phyloP scores from a whole-genome alignment of 1,140 invertebrate species.

The Drosophila nannoptera region DNA sequence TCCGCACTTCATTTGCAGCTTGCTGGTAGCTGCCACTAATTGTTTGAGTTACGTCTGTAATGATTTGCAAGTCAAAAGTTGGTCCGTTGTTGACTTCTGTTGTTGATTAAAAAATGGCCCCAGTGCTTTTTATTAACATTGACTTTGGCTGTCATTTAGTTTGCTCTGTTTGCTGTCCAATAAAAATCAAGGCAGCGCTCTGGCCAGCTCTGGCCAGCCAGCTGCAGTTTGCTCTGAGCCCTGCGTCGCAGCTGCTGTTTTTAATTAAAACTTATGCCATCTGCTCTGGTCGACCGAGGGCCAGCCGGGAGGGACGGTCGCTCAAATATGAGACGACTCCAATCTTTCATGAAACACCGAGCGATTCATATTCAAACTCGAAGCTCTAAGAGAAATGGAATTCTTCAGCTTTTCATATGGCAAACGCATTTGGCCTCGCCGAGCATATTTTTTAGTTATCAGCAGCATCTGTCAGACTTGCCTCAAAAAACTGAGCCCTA shows the following conservation, averaged over 20 bases:
- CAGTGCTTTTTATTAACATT: constrained; percentile 52
- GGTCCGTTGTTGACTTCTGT: constrained; percentile 58
- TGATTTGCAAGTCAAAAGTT: constrained; percentile 76
- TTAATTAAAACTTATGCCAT: constrained; percentile 71
- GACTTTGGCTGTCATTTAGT: constrained; percentile 52
- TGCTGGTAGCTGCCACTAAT: constrained; percentile 71
- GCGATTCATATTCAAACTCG: too few species aligned
- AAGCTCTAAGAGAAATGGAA: too few species aligned
- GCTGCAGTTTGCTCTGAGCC: constrained; percentile 41
- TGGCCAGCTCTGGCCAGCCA: background rate
- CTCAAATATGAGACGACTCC: background rate
- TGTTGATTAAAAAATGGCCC: constrained; percentile 70
- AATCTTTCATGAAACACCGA: background rate
- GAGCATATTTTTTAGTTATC: background rate
- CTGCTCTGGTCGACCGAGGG: constrained; percentile 34
- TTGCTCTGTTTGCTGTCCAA: constrained; percentile 37
- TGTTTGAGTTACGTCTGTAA: constrained; percentile 77
- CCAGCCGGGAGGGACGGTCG: constrained; percentile 5
- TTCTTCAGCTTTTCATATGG: too few species aligned
- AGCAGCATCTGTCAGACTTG: constrained; percentile 9
- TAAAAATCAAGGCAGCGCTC: constrained; percentile 24
- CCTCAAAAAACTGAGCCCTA: constrained; percentile 16
- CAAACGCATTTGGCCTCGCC: background rate
- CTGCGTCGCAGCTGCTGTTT: constrained; percentile 52
- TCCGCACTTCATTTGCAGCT: constrained; percentile 59